These are phyloP conservation scores for Halisarca cf. caerulea DNA, from an alignment of 37 sponge, comb jelly and placozoan species.

Conservation along the genomic window DNA sequence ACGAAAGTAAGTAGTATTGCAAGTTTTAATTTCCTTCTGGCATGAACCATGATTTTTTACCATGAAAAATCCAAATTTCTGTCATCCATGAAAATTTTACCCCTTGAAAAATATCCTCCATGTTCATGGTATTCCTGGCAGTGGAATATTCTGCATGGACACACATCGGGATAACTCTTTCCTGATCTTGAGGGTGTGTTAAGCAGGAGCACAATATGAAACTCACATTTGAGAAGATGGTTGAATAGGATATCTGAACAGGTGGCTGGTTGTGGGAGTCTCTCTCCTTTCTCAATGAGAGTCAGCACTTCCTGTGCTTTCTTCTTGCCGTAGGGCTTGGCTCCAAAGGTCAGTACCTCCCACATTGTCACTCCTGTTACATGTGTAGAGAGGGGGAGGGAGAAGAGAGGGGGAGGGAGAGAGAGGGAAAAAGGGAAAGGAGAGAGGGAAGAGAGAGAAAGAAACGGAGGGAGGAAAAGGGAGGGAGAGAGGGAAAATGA, in stretches of 20 bases:
- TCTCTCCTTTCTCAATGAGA: conserved; percentile 51
- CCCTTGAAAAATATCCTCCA: no score
- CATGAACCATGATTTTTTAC: no score
- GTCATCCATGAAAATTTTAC: no score
- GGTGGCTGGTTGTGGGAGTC: conserved; percentile 68
- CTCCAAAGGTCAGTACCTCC: conserved; percentile 87
- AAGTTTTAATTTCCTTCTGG: no score
- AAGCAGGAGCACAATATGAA: no score
- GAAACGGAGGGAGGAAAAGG: background rate
- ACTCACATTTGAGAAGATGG: conserved; percentile 67
- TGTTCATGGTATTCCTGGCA: no score
- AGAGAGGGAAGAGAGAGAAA: background rate
- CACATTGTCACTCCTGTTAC: conserved; percentile 80
- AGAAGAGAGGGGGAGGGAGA: background rate
- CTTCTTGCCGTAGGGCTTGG: conserved; percentile 53
- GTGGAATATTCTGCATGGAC: no score
- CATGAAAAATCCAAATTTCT: no score
- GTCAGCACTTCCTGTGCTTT: conserved; percentile 54
- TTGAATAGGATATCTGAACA: conserved; percentile 63
- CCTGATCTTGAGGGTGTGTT: no score
- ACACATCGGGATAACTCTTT: no score
- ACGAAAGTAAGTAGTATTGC: no score
- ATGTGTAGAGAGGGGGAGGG: no score
- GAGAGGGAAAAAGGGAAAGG: background rate
- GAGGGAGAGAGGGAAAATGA: background rate